Evolutionary conservation across 2,888 invertebrate genomes (phyloP).

Genomic region (Neoitamus cyanurus): DNA sequence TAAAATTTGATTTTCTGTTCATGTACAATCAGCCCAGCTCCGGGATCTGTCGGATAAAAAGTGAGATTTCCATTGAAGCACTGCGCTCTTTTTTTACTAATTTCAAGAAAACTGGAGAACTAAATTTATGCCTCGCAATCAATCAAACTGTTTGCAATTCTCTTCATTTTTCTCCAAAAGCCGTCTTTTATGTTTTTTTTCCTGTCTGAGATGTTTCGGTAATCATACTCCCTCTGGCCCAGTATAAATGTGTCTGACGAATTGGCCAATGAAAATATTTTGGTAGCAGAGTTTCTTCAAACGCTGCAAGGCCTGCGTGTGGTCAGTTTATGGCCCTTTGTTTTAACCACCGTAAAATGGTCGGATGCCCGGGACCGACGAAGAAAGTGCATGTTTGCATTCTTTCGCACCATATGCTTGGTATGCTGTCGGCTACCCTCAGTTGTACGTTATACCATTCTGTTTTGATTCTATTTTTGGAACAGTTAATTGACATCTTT

Average conservation of each 20-base stretch:
- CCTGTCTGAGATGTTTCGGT: neutral
- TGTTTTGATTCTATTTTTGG: neutral
- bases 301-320: neutral
- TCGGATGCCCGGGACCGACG: neutral
- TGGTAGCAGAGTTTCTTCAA: neutral
- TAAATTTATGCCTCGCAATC: neutral
- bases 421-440: neutral
- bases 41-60: conserved; percentile 28
- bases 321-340: neutral
- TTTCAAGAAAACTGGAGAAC: neutral
- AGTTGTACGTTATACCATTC: neutral
- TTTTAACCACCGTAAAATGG: neutral
- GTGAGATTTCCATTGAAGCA: conserved; percentile 3
- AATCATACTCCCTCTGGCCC: neutral
- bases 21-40: neutral
- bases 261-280: neutral
- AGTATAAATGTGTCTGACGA: neutral
- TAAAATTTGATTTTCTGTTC: conserved; percentile 24
- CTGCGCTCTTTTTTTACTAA: neutral
- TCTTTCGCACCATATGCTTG: conserved; percentile 24
- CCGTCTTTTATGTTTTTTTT: neutral
- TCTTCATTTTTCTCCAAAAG: neutral
- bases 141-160: neutral
- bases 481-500: neutral
- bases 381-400: conserved; percentile 4